Base-by-base conservation (phyloP, 2,888 invertebrate genomes). In the Hesperia comma region DNA sequence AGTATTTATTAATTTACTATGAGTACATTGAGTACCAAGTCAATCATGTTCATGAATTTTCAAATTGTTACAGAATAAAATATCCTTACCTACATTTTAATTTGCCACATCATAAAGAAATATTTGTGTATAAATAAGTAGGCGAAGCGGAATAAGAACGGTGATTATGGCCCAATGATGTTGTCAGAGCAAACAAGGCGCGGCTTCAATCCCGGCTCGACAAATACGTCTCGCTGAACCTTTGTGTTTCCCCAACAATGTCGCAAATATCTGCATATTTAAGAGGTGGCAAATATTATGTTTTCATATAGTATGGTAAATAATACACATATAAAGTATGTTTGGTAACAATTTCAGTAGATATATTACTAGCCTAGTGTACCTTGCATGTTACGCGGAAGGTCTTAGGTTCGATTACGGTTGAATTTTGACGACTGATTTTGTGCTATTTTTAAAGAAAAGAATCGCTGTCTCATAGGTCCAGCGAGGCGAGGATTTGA, bases 131-230 rank as follows among this genome's bases (percentile, higher is more conserved):
- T 33, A 66, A n/a, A n/a, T n/a, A 66, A 60, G 41, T 58, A 53
- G 15, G 56, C 37, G 49, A 49, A 8, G 43, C 21, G 53, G 53
- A 60, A 54, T 77, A 81, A 85, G 83, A 80, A 85, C 83, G 82
- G 77, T 82, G 85, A 87, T 87, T 87, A 88, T 84, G 83, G 83
- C 79, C 26, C 81, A 82, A 82, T 79, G 84, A 79, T 86, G 86
- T 89, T 88, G 81, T 78, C 83, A 74, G 63, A 79, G 84, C 78
- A 84, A 86, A 88, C 81, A 86, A 75, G 73, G 72, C 78, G 79
- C 74, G 76, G 78, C 75, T 76, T 79, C 83, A 81, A 85, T 85
- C 84, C 86, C 81, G 81, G 77, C 78, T 79, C 72, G 68, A 80
- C 78, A 87, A 88, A 87, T 80, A 87, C 73, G 69, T 68, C 70